Evolutionary conservation across 2,888 invertebrate species (phyloP).

Genomic region (Melanostoma mellinum): DNA sequence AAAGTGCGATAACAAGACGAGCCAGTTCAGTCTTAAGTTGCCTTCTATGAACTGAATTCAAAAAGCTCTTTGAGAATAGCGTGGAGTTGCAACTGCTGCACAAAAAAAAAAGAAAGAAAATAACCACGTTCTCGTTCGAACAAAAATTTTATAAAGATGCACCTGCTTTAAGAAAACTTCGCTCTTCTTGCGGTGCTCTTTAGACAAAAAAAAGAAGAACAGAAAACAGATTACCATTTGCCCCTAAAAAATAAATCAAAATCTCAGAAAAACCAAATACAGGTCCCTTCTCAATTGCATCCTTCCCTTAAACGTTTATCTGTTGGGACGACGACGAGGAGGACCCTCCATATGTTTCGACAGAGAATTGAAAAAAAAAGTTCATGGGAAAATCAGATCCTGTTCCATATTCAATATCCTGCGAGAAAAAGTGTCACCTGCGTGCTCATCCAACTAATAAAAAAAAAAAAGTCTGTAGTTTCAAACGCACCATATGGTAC

Average conservation of each 20-base stretch:
- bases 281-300: slow-evolving; percentile 45
- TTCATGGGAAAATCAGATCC: slow-evolving; percentile 70
- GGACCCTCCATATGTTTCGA: slow-evolving; percentile 54
- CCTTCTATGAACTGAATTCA: no score
- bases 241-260: slow-evolving; percentile 19
- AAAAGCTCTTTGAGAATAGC: no score
- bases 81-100: no score
- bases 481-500: slow-evolving; percentile 60
- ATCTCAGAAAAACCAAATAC: slow-evolving; percentile 7
- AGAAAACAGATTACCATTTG: slow-evolving; percentile 38
- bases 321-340: not conserved
- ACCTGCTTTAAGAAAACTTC: slow-evolving; percentile 35
- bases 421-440: slow-evolving; percentile 59
- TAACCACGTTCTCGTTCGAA: not conserved
- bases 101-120: no score
- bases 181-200: not conserved
- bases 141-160: not conserved
- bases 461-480: slow-evolving; percentile 52
- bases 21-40: no score
- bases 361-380: slow-evolving; percentile 24
- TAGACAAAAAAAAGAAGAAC: not conserved
- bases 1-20: no score
- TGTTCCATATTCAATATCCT: slow-evolving; percentile 64
- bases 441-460: slow-evolving; percentile 60
- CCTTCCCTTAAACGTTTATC: slow-evolving; percentile 38